These are phyloP conservation scores for Arvicanthis niloticus DNA, from an alignment of 2,113 vertebrate species.

Conservation along the genomic window DNA sequence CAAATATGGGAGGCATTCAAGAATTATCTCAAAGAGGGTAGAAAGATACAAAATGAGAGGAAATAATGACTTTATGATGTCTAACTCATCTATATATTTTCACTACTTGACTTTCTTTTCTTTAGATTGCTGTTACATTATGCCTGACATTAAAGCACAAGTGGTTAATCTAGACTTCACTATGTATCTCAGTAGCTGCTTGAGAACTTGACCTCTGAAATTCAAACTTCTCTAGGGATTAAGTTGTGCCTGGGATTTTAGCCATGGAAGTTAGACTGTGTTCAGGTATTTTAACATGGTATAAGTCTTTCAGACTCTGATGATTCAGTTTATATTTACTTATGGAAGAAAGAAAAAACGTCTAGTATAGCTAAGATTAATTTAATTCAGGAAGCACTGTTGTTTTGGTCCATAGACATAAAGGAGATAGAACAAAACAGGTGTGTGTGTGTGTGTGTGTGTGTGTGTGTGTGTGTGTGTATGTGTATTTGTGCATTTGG, in stretches of 20 bases:
- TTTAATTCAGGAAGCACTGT: neutral
- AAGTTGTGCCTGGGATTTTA: neutral
- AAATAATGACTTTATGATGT: slow-evolving; percentile 13
- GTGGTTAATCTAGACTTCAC: neutral
- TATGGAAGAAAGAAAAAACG: neutral
- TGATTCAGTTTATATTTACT: neutral
- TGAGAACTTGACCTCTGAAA: neutral
- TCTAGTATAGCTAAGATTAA: neutral
- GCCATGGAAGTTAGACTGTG: neutral
- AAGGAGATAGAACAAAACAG: neutral
- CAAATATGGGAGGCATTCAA: slow-evolving; percentile 15
- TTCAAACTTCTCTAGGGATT: neutral
- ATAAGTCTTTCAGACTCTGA: neutral
- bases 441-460: neutral
- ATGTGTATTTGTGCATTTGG: too few species aligned
- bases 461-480: neutral
- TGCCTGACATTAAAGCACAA: neutral
- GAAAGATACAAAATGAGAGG: neutral
- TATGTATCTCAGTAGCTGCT: neutral
- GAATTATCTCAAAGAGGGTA: neutral
- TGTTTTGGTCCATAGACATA: neutral
- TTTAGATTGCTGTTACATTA: slow-evolving; percentile 10
- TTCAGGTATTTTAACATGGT: slow-evolving; percentile 15
- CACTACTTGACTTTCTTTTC: neutral
- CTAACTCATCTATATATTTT: neutral